A percentile compares a stretch with the other conserved stretches of the same genome.
Evolutionary conservation across 2,888 invertebrate species (phyloP).

Genomic region (Biston stratarius): DNA sequence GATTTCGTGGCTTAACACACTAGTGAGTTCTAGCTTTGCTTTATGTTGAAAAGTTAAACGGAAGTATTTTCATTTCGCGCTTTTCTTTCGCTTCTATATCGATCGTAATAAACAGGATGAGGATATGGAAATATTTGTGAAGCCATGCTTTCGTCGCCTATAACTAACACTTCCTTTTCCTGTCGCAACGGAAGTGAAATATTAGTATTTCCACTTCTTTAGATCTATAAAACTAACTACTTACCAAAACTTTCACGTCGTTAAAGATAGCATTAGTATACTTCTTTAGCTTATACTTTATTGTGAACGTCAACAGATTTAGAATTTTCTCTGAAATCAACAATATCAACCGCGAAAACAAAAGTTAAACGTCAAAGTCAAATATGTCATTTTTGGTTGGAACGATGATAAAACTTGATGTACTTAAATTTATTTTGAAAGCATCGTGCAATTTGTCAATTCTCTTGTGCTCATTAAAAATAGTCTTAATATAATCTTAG

Average conservation of each 20-base stretch:
- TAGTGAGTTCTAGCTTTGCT: not conserved
- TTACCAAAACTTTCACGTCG: slow-evolving; percentile 45
- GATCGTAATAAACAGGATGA: slow-evolving; percentile 69
- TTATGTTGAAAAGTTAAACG: not conserved
- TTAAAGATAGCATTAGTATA: slow-evolving; percentile 13
- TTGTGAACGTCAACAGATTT: slow-evolving; percentile 57
- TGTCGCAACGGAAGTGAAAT: slow-evolving; percentile 77
- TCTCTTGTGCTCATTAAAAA: not conserved
- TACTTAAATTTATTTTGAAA: not conserved
- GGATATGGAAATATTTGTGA: slow-evolving; percentile 56
- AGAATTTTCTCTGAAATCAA: slow-evolving; percentile 43
- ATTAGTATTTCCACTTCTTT: slow-evolving; percentile 34
- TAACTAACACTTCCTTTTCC: slow-evolving; percentile 88
- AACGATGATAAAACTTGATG: not conserved
- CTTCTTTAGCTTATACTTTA: slow-evolving; percentile 35
- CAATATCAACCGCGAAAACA: slow-evolving; percentile 57
- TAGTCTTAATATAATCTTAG: not conserved
- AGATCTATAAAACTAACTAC: slow-evolving; percentile 34
- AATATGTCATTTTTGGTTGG: slow-evolving; percentile 10
- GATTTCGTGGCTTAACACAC: not conserved
- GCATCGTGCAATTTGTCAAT: not conserved
- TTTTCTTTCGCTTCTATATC: slow-evolving; percentile 49
- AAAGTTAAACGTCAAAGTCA: slow-evolving; percentile 58
- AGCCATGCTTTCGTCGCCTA: slow-evolving; percentile 74
- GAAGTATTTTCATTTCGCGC: slow-evolving; percentile 48